Evolutionary conservation across 1,140 invertebrate genomes (phyloP).

Genomic region (Elymnias hypermnestra): DNA sequence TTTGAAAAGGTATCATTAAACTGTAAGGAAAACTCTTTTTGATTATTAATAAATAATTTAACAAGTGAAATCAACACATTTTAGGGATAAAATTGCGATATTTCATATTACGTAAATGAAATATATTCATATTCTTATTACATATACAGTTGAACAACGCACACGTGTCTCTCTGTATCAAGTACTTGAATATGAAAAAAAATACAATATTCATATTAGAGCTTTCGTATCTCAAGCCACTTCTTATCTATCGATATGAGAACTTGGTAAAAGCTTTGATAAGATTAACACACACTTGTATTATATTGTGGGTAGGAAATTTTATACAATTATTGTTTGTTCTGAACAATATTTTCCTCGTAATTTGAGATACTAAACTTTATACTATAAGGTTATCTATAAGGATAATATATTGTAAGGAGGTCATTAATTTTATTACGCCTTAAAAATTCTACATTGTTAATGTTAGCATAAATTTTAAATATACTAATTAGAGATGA

Average conservation of each 20-base stretch:
- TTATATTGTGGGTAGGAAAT: not conserved
- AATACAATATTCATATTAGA: slow-evolving; percentile 35
- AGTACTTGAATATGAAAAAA: slow-evolving; percentile 23
- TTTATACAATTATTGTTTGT: slow-evolving; percentile 17
- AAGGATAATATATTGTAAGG: too few species aligned
- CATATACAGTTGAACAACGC: not conserved
- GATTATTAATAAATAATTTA: too few species aligned
- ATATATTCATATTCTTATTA: too few species aligned
- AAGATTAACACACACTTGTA: slow-evolving; percentile 22
- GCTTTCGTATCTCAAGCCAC: slow-evolving; percentile 59
- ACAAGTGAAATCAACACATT: too few species aligned
- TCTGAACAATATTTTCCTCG: slow-evolving; percentile 12
- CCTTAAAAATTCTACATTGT: not conserved
- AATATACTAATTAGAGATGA: too few species aligned
- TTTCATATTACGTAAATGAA: too few species aligned
- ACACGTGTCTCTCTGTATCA: not conserved
- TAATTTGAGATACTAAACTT: slow-evolving; percentile 12
- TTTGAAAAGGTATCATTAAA: too few species aligned
- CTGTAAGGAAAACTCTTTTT: too few species aligned
- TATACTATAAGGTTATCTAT: too few species aligned
- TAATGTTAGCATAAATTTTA: too few species aligned
- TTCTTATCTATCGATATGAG: slow-evolving; percentile 57
- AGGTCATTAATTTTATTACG: slow-evolving; percentile 14
- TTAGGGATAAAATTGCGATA: too few species aligned
- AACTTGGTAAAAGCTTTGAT: slow-evolving; percentile 60